These are phyloP conservation scores for Holocentrus rufus DNA, from an alignment of 2,797 vertebrate genomes.

Conservation along the genomic window DNA sequence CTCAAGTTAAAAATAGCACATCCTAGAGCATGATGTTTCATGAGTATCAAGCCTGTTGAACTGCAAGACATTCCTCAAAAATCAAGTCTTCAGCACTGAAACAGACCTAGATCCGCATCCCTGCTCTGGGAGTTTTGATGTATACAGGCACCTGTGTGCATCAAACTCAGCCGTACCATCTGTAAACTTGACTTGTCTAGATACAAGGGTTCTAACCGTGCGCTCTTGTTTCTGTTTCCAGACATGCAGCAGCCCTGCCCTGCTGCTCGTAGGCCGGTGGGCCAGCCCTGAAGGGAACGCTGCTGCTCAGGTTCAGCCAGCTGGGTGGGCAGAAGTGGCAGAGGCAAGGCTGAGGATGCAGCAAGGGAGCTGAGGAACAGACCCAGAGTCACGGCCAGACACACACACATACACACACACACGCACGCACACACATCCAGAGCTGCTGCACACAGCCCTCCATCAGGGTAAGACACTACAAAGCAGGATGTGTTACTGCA, in stretches of 20 bases:
- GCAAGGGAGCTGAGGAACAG: constrained; percentile 78
- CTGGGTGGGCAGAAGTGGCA: constrained; percentile 69
- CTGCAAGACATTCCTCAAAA: background rate
- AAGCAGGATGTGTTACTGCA: constrained; percentile 67
- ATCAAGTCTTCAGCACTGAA: background rate
- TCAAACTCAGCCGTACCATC: too few species aligned
- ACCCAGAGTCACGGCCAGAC: constrained; percentile 62
- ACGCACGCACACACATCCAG: constrained; percentile 61
- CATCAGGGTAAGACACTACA: constrained; percentile 74
- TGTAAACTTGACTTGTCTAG: constrained; percentile 2
- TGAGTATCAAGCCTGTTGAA: background rate
- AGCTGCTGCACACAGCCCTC: constrained; percentile 77
- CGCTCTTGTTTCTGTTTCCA: constrained; percentile 38
- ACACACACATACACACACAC: constrained; percentile 47
- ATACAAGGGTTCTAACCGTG: constrained; percentile 31
- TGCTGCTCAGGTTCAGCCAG: constrained; percentile 58
- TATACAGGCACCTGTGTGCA: constrained; percentile 6
- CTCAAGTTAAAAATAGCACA: background rate
- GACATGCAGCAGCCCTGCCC: constrained; percentile 62
- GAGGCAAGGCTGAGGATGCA: constrained; percentile 78
- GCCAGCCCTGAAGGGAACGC: constrained; percentile 67
- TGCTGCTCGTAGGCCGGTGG: constrained; percentile 61
- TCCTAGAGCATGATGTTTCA: background rate
- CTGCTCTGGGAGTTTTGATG: constrained; percentile 2
- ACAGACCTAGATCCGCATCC: too few species aligned